Evolutionary conservation across 2,888 invertebrate genomes (phyloP).

Genomic region (Hyalella azteca): DNA sequence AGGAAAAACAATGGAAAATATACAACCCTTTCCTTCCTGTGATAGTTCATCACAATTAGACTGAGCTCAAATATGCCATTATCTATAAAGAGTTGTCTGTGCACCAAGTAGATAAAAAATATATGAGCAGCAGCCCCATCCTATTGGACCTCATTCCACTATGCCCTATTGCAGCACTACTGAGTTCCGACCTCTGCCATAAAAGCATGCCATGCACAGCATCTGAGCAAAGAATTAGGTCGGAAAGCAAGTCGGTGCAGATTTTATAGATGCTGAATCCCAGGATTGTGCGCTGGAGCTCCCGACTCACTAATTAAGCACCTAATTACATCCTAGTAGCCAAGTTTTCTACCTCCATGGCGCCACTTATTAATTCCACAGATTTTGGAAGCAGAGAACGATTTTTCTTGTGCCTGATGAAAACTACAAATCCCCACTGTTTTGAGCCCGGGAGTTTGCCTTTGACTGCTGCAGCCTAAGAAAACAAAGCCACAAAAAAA

Average conservation of each 20-base stretch:
- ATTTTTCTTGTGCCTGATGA: not conserved
- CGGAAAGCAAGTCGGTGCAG: not conserved
- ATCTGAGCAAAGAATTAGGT: no score
- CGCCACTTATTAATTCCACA: constrained; percentile 12
- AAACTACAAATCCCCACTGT: not conserved
- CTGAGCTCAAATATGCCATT: no score
- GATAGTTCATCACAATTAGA: no score
- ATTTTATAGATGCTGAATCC: not conserved
- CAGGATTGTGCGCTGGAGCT: not conserved
- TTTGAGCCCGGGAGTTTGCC: constrained; percentile 18
- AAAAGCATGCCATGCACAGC: no score
- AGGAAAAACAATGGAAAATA: no score
- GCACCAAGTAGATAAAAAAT: no score
- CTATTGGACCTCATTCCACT: no score
- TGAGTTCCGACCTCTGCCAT: no score
- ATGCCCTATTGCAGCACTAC: no score
- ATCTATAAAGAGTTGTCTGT: no score
- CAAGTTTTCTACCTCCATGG: constrained; percentile 23
- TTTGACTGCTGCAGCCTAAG: constrained; percentile 32
- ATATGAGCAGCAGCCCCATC: no score
- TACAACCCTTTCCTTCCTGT: no score
- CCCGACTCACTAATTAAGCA: constrained; percentile 14
- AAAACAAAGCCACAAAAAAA: constrained; percentile 14
- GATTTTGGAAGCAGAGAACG: not conserved
- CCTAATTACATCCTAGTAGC: constrained; percentile 31